A percentile compares a stretch with the other conserved stretches of the same genome.
These are phyloP conservation scores for Saguinus oedipus DNA, from an alignment of 2,797 vertebrate genomes.

Conservation along the genomic window DNA sequence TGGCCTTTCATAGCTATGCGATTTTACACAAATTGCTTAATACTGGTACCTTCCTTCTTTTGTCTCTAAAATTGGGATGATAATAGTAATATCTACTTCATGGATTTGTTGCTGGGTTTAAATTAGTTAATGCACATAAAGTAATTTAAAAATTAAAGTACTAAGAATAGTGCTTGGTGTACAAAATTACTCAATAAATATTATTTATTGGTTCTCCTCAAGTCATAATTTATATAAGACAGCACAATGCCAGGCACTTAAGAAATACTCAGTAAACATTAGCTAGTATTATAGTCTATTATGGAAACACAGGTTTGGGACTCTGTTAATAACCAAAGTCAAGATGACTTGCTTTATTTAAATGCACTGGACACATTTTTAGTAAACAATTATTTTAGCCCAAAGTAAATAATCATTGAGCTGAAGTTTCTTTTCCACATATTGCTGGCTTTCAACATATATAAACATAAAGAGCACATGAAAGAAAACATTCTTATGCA, in stretches of 20 bases:
- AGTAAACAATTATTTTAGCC: not conserved
- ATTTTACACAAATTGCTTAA: not conserved
- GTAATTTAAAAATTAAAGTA: not conserved
- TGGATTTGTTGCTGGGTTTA: not conserved
- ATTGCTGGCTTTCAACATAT: conserved; percentile 60
- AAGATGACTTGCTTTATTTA: not conserved
- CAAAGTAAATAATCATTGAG: conserved; percentile 74
- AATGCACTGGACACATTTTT: not conserved
- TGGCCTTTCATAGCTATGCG: not conserved
- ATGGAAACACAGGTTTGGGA: not conserved
- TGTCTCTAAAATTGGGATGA: not conserved
- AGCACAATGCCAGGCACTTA: not conserved
- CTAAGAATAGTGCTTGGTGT: not conserved
- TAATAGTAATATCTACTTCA: not conserved
- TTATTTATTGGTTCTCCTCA: not conserved
- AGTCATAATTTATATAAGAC: not conserved
- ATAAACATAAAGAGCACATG: conserved; percentile 35
- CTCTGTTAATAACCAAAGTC: not conserved
- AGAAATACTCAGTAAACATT: not conserved
- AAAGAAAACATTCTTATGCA: not conserved
- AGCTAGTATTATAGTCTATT: not conserved
- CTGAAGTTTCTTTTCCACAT: conserved; percentile 63
- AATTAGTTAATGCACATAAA: not conserved
- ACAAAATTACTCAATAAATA: not conserved
- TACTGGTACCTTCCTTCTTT: not conserved